Evolutionary conservation across 1,140 invertebrate genomes (phyloP), one percentile per base, ranked within the genome.

Genomic region (honey bee (Apis mellifera)): DNA sequence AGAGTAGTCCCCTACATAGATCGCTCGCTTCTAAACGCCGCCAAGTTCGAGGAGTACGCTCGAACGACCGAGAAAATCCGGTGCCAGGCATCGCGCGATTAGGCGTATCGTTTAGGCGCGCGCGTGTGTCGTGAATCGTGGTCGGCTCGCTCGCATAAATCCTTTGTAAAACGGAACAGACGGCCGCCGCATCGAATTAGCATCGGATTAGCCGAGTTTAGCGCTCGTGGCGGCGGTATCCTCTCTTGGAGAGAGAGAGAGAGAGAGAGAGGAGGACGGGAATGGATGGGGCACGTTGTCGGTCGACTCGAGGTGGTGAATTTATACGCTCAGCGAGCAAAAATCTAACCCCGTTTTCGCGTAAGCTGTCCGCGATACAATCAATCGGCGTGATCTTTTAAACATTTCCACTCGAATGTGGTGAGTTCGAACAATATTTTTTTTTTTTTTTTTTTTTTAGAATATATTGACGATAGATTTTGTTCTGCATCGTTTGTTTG

Each of bases 141-240:
- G 57, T 21, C 48, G 21, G 76, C 74, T 59, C 75, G 64, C 32
- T 69, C 64, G 78, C 81, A 87, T 78, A 88, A 88, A 83, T 86
- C 85, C 80, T 89, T 87, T 87, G 88, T 86, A 76, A 32, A 89
- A 86, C 85, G 85, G 76, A 78, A 86, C 79, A 84, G 76, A 87
- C 73, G 85, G 76, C 83, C 84, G 77, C 84, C 82, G 89, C 89
- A 90, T 91, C 86, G 86, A 90, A 91, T 91, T 91, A 90, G 90
- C 90, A 91, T 91, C 73, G 89, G 84, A 91, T 91, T 91, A 91
- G 86, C 89, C 90, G 89, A 91, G 89, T 91, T 42, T 90, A 88
- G 85, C 74, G 84, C 81, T 54, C 78, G 68, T 69, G 66, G 84
- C 70, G 73, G 86, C 87, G 82, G 70, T 86, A 75, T 84, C 74